Evolutionary conservation across 2,113 vertebrate genomes (phyloP).

Genomic region (Saimiri boliviensis): DNA sequence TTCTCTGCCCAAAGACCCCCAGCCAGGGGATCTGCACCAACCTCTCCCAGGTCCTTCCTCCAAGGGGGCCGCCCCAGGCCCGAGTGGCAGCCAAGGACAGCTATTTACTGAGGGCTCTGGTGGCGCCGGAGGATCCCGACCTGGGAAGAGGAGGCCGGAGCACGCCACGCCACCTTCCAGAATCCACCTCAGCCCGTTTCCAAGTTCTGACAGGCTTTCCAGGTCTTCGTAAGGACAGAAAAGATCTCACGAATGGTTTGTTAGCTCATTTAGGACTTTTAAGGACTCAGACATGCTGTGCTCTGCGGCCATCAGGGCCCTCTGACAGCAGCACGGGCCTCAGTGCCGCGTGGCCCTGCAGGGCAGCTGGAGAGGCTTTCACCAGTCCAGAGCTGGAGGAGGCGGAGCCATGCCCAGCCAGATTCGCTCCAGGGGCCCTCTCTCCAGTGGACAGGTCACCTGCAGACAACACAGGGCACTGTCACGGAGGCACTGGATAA

Average conservation of each 20-base stretch:
- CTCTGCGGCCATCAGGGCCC: background rate
- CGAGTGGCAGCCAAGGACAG: background rate
- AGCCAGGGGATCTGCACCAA: background rate
- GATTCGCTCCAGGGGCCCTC: background rate
- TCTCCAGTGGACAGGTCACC: background rate
- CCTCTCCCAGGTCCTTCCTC: background rate
- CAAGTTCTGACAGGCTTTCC: no score
- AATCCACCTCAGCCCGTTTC: background rate
- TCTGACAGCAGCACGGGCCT: background rate
- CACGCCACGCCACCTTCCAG: background rate
- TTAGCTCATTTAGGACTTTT: background rate
- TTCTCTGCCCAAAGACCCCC: background rate
- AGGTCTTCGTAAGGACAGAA: background rate
- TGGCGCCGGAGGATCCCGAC: background rate
- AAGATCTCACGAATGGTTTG: background rate
- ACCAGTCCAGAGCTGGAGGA: background rate
- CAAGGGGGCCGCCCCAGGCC: no score
- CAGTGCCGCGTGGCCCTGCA: background rate
- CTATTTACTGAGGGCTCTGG: background rate
- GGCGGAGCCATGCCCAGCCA: background rate
- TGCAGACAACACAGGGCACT: background rate
- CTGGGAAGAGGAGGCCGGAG: background rate
- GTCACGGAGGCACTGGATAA: fast-evolving
- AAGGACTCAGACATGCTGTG: background rate
- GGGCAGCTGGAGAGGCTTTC: background rate